Evolutionary conservation across 2,888 invertebrate species (phyloP).

Genomic region (Apodemia mormo): DNA sequence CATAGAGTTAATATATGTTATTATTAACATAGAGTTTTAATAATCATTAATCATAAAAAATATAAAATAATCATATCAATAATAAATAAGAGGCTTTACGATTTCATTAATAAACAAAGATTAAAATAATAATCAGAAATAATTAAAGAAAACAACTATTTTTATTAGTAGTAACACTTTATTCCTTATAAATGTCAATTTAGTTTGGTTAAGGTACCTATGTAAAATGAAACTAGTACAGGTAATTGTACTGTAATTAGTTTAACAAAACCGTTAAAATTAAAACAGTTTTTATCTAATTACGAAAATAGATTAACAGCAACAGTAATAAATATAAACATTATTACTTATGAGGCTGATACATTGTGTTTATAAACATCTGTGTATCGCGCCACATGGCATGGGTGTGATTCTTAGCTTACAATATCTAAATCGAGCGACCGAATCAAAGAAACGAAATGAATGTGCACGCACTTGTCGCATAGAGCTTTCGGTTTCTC

Average conservation of each 20-base stretch:
- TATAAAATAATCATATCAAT: too few species aligned
- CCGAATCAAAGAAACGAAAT: slow-evolving; percentile 34
- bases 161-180: too few species aligned
- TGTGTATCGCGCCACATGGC: slow-evolving; percentile 28
- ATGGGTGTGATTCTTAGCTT: slow-evolving; percentile 34
- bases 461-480: slow-evolving; percentile 53
- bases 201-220: too few species aligned
- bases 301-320: neutral
- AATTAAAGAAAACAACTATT: too few species aligned
- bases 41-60: too few species aligned
- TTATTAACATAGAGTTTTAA: too few species aligned
- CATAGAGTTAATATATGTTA: too few species aligned
- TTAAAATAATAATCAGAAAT: too few species aligned
- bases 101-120: too few species aligned
- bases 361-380: slow-evolving; percentile 27
- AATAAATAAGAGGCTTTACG: too few species aligned
- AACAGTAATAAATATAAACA: neutral
- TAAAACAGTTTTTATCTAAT: neutral
- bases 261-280: neutral
- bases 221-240: too few species aligned
- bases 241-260: neutral
- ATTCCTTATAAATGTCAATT: too few species aligned
- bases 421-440: slow-evolving; percentile 44
- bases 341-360: neutral
- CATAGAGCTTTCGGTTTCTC: slow-evolving; percentile 31